phyloP scores from a whole-genome alignment of 2,797 vertebrate species.

The Gila robusta region DNA sequence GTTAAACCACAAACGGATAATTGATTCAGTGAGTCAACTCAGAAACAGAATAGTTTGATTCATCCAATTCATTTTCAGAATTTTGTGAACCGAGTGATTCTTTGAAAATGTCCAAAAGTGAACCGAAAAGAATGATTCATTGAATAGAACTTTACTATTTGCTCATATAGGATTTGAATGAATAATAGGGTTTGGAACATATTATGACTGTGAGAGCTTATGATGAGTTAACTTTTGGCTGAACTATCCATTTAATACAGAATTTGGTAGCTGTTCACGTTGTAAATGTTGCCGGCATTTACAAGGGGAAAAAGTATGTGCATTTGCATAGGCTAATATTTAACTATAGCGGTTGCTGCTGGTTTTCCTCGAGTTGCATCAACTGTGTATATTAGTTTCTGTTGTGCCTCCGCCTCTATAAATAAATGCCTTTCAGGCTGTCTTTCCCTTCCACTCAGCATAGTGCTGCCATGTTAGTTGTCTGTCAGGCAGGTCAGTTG shows the following conservation, averaged over 20 bases:
- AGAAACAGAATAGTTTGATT: background rate
- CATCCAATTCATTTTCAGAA: background rate
- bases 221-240: background rate
- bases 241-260: background rate
- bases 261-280: background rate
- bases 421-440: slow-evolving; percentile 11
- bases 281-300: background rate
- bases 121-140: background rate
- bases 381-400: background rate
- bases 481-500: slow-evolving; percentile 9
- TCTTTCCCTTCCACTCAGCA: slow-evolving; percentile 5
- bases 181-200: background rate
- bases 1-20: background rate
- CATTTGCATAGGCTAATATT: slow-evolving; percentile 28
- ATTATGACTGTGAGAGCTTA: background rate
- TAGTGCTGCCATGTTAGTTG: slow-evolving; percentile 38
- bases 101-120: background rate
- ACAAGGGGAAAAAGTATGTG: background rate
- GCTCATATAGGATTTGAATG: background rate
- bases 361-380: slow-evolving; percentile 21
- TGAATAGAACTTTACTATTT: background rate
- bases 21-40: background rate
- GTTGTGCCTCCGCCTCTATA: slow-evolving; percentile 10
- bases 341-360: background rate
- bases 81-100: background rate